A percentile compares a stretch with the other conserved stretches of the same genome.
phyloP scores from a whole-genome alignment of 2,113 vertebrate genomes.

The Odocoileus hemionus region DNA sequence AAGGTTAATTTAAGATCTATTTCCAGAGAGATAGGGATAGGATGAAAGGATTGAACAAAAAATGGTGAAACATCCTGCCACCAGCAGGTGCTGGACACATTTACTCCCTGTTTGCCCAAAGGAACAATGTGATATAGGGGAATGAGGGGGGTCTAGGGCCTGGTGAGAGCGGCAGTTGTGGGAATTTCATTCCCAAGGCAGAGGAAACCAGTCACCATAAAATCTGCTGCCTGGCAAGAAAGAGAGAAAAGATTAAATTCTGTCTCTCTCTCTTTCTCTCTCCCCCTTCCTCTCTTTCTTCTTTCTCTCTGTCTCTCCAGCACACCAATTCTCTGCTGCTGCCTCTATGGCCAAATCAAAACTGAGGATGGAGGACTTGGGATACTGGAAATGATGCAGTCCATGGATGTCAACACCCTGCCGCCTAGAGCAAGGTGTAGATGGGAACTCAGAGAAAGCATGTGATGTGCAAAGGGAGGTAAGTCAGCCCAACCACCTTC shows the following conservation, averaged over 20 bases:
- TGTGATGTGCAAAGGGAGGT: neutral
- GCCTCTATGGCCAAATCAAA: neutral
- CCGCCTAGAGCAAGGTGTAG: neutral
- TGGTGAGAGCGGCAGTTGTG: too few relatives aligned
- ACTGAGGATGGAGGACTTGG: neutral
- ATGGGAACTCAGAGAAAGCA: neutral
- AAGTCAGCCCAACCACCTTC: neutral
- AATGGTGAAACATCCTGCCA: neutral
- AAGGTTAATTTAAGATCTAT: neutral
- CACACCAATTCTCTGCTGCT: neutral
- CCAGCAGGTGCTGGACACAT: rapidly evolving
- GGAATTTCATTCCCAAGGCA: neutral
- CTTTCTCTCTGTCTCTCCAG: neutral
- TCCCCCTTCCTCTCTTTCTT: rapidly evolving
- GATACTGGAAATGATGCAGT: rapidly evolving
- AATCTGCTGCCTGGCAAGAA: neutral
- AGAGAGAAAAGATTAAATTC: neutral
- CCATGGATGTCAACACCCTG: too few relatives aligned
- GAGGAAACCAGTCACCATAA: neutral
- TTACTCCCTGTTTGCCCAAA: neutral
- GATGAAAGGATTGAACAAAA: neutral
- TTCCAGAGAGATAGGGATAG: neutral
- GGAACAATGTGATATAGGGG: too few relatives aligned
- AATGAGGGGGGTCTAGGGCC: neutral
- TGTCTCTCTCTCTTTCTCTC: neutral